Evolutionary conservation across 1,140 invertebrate genomes (phyloP).

Genomic region (Thaumetopoea pityocampa): DNA sequence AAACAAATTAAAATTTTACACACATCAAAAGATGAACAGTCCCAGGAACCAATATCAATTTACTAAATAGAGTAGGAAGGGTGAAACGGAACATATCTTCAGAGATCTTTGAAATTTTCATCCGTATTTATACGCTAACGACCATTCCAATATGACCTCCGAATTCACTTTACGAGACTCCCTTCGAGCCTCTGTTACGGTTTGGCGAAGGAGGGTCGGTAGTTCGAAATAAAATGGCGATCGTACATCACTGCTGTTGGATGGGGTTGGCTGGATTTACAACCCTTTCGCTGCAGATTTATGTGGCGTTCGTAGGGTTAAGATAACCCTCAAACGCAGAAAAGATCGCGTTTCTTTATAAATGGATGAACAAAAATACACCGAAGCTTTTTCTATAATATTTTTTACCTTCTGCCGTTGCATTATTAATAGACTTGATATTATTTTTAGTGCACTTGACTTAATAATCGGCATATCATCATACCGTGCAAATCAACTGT

Average conservation of each 20-base stretch:
- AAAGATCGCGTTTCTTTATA: conserved; percentile 66
- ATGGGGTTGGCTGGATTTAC: conserved; percentile 58
- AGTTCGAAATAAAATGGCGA: conserved; percentile 32
- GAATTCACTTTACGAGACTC: conserved; percentile 3
- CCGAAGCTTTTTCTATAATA: conserved; percentile 21
- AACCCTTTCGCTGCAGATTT: conserved; percentile 65
- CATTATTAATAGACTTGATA: no score
- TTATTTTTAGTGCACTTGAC: no score
- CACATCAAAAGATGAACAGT: conserved; percentile 20
- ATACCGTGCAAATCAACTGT: no score
- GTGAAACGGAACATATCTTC: conserved; percentile 45
- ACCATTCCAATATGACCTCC: conserved; percentile 33
- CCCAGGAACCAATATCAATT: conserved; percentile 44
- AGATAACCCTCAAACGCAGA: conserved; percentile 59
- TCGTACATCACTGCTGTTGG: conserved; percentile 39
- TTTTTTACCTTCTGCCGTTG: not conserved
- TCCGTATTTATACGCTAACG: conserved; percentile 44
- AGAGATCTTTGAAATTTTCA: conserved; percentile 59
- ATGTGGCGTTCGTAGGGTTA: conserved; percentile 45
- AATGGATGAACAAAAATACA: conserved; percentile 57
- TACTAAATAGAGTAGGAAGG: conserved; percentile 54
- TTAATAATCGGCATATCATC: no score
- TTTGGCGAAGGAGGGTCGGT: conserved; percentile 5
- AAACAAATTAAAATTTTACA: conserved; percentile 29
- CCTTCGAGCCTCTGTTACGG: conserved; percentile 15